Evolutionary conservation across 2,888 invertebrate species (phyloP).

Genomic region (Diloba caeruleocephala): DNA sequence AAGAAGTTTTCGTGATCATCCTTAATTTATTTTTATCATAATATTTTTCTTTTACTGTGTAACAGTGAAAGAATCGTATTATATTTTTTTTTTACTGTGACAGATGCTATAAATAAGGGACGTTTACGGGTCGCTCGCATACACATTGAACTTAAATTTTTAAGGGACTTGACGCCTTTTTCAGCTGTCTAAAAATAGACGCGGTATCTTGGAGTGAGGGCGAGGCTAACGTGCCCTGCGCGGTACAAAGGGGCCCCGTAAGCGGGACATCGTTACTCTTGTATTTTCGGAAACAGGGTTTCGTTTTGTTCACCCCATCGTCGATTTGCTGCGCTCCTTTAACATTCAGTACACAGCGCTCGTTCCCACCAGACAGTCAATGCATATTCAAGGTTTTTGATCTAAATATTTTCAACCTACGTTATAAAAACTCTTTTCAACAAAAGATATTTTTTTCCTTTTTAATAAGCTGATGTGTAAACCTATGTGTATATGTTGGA

Average conservation of each 20-base stretch:
- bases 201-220: constrained; percentile 50
- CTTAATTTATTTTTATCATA: not conserved
- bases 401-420: not conserved
- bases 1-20: not conserved
- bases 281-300: constrained; percentile 35
- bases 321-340: constrained; percentile 26
- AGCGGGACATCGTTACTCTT: constrained; percentile 35
- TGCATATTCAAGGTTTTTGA: constrained; percentile 12
- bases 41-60: not conserved
- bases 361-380: constrained; percentile 9
- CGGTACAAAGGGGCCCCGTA: constrained; percentile 23
- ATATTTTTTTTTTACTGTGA: constrained; percentile 14
- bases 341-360: constrained; percentile 24
- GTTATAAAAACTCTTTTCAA: no score
- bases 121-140: constrained; percentile 6
- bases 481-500: no score
- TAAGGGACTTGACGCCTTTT: constrained; percentile 60
- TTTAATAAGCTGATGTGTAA: no score
- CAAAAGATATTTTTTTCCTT: no score
- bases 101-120: constrained; percentile 25
- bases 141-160: constrained; percentile 50
- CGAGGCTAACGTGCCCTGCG: constrained; percentile 42
- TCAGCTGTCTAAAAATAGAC: constrained; percentile 70
- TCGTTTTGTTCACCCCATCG: constrained; percentile 25
- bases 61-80: constrained; percentile 5